phyloP scores from a whole-genome alignment of 2,888 invertebrate species.

The Neocrepidodera transversa region DNA sequence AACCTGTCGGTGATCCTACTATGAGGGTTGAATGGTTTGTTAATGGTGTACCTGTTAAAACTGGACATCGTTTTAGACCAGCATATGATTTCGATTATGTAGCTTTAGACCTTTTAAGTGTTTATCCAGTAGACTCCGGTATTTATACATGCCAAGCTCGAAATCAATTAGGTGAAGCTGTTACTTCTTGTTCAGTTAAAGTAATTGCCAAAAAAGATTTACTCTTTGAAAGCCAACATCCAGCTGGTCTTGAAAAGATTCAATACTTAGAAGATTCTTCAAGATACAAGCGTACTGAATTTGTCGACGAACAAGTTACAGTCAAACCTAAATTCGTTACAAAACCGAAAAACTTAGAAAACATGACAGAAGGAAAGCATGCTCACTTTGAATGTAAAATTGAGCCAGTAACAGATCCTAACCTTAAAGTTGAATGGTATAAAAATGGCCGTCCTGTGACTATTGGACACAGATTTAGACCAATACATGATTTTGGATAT shows the following conservation, averaged over 20 bases:
- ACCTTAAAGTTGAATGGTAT: slow-evolving; percentile 96
- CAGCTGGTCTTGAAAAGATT: slow-evolving; percentile 89
- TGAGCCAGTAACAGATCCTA: slow-evolving; percentile 95
- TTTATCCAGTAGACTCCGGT: slow-evolving; percentile 97
- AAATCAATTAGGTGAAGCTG: slow-evolving; percentile 93
- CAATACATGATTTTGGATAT: slow-evolving; percentile 98
- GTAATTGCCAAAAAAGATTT: slow-evolving; percentile 90
- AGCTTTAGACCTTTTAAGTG: slow-evolving; percentile 92
- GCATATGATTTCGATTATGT: slow-evolving; percentile 98
- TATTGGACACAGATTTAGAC: slow-evolving; percentile 92
- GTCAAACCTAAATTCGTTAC: slow-evolving; percentile 85
- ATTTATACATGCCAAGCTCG: slow-evolving; percentile 95
- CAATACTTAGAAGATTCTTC: slow-evolving; percentile 89
- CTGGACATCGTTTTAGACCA: slow-evolving; percentile 93
- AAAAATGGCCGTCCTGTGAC: slow-evolving; percentile 94
- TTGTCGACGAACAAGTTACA: slow-evolving; percentile 82
- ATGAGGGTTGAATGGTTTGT: slow-evolving; percentile 97
- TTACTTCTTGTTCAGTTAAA: slow-evolving; percentile 88
- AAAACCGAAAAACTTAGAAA: slow-evolving; percentile 84
- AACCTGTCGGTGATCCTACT: slow-evolving; percentile 89
- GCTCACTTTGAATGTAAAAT: slow-evolving; percentile 98
- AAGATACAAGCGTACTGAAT: slow-evolving; percentile 81
- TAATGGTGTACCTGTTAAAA: slow-evolving; percentile 90
- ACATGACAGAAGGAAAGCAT: slow-evolving; percentile 86
- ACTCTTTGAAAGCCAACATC: slow-evolving; percentile 87